A percentile compares a stretch with the other conserved stretches of the same genome.
Evolutionary conservation across 1,140 invertebrate species (phyloP).

Genomic region (Trissolcus basalis): DNA sequence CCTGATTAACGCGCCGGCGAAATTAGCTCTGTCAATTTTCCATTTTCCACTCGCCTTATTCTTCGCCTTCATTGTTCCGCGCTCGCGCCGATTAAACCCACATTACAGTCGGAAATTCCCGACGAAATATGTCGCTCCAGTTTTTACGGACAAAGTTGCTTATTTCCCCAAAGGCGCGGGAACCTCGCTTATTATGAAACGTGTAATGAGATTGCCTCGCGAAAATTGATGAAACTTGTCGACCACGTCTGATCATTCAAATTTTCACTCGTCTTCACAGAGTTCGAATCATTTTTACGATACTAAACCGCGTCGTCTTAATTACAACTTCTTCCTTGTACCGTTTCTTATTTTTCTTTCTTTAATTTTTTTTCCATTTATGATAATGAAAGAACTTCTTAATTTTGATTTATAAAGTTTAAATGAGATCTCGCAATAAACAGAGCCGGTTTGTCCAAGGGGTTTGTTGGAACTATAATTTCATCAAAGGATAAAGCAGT

Average conservation of each 20-base stretch:
- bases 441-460: too few relatives aligned
- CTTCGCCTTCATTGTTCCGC: constrained; percentile 1
- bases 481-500: too few relatives aligned
- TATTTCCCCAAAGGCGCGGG: constrained; percentile 44
- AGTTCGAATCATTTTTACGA: too few relatives aligned
- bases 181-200: constrained; percentile 26
- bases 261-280: constrained; percentile 4
- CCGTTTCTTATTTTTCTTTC: too few relatives aligned
- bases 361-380: too few relatives aligned
- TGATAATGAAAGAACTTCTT: too few relatives aligned
- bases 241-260: constrained; percentile 25
- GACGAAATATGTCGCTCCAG: constrained; percentile 14
- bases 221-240: constrained; percentile 36
- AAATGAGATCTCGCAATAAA: too few relatives aligned
- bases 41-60: constrained; percentile 13
- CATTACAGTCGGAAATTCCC: constrained; percentile 28
- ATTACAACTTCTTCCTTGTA: too few relatives aligned
- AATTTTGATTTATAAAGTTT: too few relatives aligned
- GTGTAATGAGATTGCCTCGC: constrained; percentile 41
- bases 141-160: constrained; percentile 27
- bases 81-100: constrained; percentile 26
- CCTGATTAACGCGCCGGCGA: constrained; percentile 30
- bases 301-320: too few relatives aligned
- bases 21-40: constrained; percentile 38
- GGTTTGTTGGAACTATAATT: too few relatives aligned